phyloP scores from a whole-genome alignment of 92 coral and sea anemone species.

The Porites rus region DNA sequence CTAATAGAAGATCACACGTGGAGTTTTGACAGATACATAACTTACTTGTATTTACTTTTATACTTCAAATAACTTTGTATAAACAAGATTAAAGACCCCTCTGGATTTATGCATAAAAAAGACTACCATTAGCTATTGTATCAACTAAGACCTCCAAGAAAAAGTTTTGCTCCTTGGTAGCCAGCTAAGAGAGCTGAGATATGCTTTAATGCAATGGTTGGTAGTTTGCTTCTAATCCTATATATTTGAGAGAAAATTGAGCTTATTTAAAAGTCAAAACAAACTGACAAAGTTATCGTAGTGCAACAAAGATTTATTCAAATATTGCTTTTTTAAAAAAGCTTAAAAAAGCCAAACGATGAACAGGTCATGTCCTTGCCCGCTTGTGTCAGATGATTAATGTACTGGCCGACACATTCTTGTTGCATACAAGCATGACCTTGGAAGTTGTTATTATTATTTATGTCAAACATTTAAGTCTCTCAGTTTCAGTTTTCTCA shows the following conservation, averaged over 20 bases:
- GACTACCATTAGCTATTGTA: neutral
- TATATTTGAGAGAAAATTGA: neutral
- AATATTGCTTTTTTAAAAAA: neutral
- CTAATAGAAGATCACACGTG: neutral
- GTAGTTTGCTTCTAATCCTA: neutral
- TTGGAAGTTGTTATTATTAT: neutral
- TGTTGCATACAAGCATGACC: neutral
- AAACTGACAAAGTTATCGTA: neutral
- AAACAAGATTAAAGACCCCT: slow-evolving; percentile 33
- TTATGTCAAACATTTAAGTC: neutral
- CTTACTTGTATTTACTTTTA: slow-evolving; percentile 5
- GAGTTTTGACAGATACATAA: neutral
- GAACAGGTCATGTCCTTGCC: too few species aligned
- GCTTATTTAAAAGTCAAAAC: neutral
- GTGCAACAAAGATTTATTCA: neutral
- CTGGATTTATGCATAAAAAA: neutral
- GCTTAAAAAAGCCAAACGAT: too few species aligned
- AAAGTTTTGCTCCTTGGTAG: too few species aligned
- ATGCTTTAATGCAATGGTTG: neutral
- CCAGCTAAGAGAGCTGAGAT: neutral
- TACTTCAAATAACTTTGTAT: slow-evolving; percentile 6
- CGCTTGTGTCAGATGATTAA: neutral
- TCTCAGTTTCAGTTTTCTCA: neutral
- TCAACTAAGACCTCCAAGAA: neutral
- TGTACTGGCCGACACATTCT: neutral